Conservation (phyloP, 2,113 vertebrate genomes). For the Oriolus oriolus region DNA sequence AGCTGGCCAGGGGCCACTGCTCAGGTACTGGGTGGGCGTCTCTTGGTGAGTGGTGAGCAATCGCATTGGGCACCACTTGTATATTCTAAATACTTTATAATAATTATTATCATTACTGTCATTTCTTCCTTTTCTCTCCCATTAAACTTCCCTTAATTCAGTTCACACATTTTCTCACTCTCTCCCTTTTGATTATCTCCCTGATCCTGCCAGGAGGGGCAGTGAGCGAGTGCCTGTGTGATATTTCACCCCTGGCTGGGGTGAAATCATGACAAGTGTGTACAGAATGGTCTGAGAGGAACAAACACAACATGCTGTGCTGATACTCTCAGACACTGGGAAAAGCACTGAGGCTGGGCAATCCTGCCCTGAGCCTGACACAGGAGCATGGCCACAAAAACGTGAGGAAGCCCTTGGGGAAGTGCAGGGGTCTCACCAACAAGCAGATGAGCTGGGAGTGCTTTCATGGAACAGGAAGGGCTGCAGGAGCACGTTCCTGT, state of each 20-base stretch:
- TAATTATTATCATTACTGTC: not conserved
- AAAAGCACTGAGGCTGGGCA: not conserved
- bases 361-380: not conserved
- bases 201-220: not conserved
- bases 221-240: not conserved
- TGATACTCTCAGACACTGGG: not conserved
- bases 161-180: not conserved
- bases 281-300: not conserved
- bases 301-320: not conserved
- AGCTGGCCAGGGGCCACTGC: not conserved
- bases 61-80: not conserved
- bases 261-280: not conserved
- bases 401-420: not conserved
- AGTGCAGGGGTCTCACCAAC: not conserved
- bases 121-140: not conserved
- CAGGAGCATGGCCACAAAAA: not conserved
- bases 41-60: not conserved
- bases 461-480: not conserved
- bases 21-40: not conserved
- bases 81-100: not conserved
- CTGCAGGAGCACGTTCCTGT: not conserved
- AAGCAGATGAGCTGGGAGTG: not conserved
- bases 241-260: not conserved
- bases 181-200: not conserved
- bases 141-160: not conserved